Conservation (phyloP, 2,888 invertebrate genomes). For the Alitta virens region DNA sequence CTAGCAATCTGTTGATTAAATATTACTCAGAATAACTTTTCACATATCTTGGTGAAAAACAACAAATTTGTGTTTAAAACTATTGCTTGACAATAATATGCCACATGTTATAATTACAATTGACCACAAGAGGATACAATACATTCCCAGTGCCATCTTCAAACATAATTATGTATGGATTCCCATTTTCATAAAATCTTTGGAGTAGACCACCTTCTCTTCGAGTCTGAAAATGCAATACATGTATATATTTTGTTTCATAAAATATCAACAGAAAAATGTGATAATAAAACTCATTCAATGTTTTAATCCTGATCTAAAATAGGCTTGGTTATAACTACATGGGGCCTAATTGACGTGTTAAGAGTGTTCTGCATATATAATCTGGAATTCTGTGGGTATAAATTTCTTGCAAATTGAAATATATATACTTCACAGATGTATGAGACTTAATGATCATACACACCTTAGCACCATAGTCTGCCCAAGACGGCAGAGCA, state of each 20-base stretch:
- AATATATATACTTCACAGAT: too few species aligned
- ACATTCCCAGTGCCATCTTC: slow-evolving; percentile 55
- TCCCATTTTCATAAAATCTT: slow-evolving; percentile 48
- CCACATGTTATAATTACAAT: neutral
- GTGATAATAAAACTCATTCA: too few species aligned
- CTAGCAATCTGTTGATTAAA: too few species aligned
- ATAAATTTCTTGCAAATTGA: neutral
- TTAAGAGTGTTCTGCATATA: too few species aligned
- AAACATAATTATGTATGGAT: slow-evolving; percentile 48
- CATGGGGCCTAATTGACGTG: too few species aligned
- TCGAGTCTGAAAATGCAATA: neutral
- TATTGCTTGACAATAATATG: neutral
- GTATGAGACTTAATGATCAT: neutral
- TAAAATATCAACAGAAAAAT: neutral
- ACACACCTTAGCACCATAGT: slow-evolving; percentile 14
- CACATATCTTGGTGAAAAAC: neutral
- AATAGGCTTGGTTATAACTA: too few species aligned
- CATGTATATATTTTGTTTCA: neutral
- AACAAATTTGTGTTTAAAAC: neutral
- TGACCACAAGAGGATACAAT: slow-evolving; percentile 47
- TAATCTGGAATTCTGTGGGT: neutral
- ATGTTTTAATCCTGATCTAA: too few species aligned
- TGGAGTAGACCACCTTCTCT: slow-evolving; percentile 37
- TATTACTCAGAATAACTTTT: too few species aligned
- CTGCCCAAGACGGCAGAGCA: slow-evolving; percentile 22